Evolutionary conservation across 2,113 vertebrate species (phyloP).

Genomic region (Delphinus delphis): DNA sequence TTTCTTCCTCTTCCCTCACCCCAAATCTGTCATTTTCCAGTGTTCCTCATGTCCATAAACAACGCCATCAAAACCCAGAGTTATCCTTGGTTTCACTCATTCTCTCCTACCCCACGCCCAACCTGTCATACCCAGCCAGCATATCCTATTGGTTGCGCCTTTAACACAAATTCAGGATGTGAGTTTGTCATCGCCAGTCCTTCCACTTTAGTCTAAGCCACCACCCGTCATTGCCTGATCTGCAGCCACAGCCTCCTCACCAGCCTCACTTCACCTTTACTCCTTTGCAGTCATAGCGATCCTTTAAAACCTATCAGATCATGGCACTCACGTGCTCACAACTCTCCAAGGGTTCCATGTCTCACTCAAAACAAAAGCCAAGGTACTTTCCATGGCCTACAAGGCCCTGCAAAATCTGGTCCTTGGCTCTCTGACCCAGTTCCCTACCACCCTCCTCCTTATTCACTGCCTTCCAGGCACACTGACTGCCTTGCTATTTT

Average conservation of each 20-base stretch:
- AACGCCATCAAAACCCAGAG: constrained; percentile 27
- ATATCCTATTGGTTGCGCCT: not conserved
- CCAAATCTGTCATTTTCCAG: not conserved
- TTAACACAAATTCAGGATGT: not conserved
- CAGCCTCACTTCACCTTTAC: not conserved
- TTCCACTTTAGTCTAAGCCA: not conserved
- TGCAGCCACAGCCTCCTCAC: not conserved
- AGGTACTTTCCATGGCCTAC: not conserved
- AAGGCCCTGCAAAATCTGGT: not conserved
- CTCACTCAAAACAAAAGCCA: not conserved
- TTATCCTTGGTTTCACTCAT: not conserved
- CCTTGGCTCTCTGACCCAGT: not conserved
- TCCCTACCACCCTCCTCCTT: not conserved
- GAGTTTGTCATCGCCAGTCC: not conserved
- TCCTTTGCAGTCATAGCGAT: not conserved
- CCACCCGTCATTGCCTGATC: too few relatives aligned
- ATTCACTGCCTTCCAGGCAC: not conserved
- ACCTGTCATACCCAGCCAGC: not conserved
- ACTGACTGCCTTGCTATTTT: not conserved
- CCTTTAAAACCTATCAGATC: not conserved
- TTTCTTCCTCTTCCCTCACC: not conserved
- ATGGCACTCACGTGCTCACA: not conserved
- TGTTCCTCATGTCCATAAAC: not conserved
- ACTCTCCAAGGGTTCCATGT: not conserved
- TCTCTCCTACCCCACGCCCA: not conserved